A percentile compares a stretch with the other conserved stretches of the same genome.
Evolutionary conservation across 2,888 invertebrate species (phyloP).

Genomic region (Keiferia lycopersicella): DNA sequence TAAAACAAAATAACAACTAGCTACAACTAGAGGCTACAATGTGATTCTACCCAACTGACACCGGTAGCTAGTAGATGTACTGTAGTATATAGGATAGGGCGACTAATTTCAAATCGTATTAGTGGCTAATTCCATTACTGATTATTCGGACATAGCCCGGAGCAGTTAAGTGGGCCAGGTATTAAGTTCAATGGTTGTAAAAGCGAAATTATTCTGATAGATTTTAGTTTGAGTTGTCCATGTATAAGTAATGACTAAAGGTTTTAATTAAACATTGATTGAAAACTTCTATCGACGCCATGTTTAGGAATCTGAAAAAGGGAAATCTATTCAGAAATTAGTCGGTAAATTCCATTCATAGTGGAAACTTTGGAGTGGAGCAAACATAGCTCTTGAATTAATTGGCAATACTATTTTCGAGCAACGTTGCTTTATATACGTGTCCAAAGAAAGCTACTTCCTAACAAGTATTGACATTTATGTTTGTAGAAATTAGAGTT

Average conservation of each 20-base stretch:
- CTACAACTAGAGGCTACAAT: no score
- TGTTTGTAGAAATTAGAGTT: not conserved
- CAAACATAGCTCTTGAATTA: constrained; percentile 47
- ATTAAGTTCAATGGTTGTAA: constrained; percentile 6
- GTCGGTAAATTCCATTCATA: constrained; percentile 52
- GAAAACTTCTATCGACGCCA: not conserved
- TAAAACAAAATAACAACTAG: no score
- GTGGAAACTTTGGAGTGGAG: constrained; percentile 43
- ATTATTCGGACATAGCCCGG: constrained; percentile 10
- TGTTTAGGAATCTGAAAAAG: not conserved
- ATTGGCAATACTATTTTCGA: constrained; percentile 57
- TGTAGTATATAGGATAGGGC: not conserved
- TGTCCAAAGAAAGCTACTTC: constrained; percentile 48
- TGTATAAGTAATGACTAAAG: no score
- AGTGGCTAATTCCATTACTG: constrained; percentile 15
- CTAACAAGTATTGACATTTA: constrained; percentile 21
- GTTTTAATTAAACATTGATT: not conserved
- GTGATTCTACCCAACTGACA: not conserved
- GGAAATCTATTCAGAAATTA: constrained; percentile 41
- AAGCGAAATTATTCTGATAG: not conserved
- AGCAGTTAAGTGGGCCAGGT: constrained; percentile 18
- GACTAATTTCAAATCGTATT: constrained; percentile 12
- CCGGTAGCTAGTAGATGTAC: not conserved
- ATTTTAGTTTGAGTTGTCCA: not conserved
- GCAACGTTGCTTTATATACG: constrained; percentile 52